Evolutionary conservation across 1,140 invertebrate genomes (phyloP).

Genomic region (Lepidurus arcticus): DNA sequence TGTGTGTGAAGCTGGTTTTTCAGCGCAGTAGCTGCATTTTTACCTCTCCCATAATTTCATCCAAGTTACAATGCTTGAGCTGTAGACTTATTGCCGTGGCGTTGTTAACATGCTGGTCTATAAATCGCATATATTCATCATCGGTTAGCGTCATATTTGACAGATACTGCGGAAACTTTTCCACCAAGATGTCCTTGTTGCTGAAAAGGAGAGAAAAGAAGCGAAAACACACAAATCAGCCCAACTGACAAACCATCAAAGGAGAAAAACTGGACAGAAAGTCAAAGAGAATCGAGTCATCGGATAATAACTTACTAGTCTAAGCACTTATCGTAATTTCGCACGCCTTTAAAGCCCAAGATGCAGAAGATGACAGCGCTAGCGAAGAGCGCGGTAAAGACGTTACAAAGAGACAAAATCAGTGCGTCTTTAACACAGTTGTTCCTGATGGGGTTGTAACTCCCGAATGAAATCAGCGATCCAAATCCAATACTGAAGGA

Average conservation of each 20-base stretch:
- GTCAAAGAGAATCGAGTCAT: too few relatives aligned
- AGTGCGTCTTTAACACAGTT: slow-evolving; percentile 81
- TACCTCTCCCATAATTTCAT: slow-evolving; percentile 34
- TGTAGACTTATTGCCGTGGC: slow-evolving; percentile 12
- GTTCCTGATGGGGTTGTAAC: slow-evolving; percentile 83
- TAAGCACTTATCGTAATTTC: slow-evolving; percentile 71
- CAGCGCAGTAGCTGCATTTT: background rate
- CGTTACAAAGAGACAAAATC: slow-evolving; percentile 80
- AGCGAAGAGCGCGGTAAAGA: slow-evolving; percentile 86
- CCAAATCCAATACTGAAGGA: slow-evolving; percentile 90
- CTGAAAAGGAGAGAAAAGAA: slow-evolving; percentile 44
- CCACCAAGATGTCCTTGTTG: slow-evolving; percentile 54
- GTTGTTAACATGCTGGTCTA: slow-evolving; percentile 7
- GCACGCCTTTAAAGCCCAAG: slow-evolving; percentile 76
- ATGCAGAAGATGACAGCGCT: slow-evolving; percentile 86
- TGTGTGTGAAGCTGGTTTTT: background rate
- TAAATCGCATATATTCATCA: background rate
- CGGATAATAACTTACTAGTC: slow-evolving; percentile 54
- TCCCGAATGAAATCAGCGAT: slow-evolving; percentile 82
- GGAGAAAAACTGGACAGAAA: too few relatives aligned
- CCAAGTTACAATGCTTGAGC: slow-evolving; percentile 29
- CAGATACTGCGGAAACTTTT: slow-evolving; percentile 32
- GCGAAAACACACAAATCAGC: too few relatives aligned
- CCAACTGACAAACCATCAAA: too few relatives aligned
- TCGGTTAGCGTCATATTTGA: background rate